These are phyloP conservation scores for Zaprionus lachaisei DNA, from an alignment of 1,140 invertebrate species.

Conservation along the genomic window DNA sequence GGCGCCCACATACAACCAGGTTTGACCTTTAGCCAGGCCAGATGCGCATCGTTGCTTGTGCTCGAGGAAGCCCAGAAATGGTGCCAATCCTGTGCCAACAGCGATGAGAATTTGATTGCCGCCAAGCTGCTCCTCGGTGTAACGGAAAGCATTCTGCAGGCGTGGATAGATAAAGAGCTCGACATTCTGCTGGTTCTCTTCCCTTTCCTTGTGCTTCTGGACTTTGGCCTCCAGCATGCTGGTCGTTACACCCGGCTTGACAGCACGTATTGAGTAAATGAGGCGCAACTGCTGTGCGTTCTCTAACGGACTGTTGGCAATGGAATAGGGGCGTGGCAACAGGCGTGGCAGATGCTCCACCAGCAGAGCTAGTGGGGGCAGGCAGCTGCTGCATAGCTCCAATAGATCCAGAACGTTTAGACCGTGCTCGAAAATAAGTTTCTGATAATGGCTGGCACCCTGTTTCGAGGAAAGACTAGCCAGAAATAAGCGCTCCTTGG, in stretches of 20 bases:
- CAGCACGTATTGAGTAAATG: conserved; percentile 87
- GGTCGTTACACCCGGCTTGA: conserved; percentile 67
- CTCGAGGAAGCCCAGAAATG: conserved; percentile 89
- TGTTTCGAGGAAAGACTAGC: conserved; percentile 71
- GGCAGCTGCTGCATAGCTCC: conserved; percentile 87
- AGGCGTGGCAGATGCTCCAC: conserved; percentile 90
- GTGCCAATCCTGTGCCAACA: conserved; percentile 93
- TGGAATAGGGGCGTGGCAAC: conserved; percentile 92
- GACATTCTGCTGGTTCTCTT: background rate
- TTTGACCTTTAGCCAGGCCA: conserved; percentile 80
- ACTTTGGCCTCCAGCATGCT: conserved; percentile 53
- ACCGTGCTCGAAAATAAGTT: conserved; percentile 60
- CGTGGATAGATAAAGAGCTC: conserved; percentile 87
- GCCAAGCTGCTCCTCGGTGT: conserved; percentile 85
- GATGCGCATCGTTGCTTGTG: conserved; percentile 84
- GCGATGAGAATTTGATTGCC: conserved; percentile 91
- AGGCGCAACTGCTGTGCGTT: conserved; percentile 86
- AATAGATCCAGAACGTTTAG: conserved; percentile 88
- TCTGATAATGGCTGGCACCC: conserved; percentile 58
- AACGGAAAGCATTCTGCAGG: conserved; percentile 86
- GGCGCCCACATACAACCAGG: conserved; percentile 91
- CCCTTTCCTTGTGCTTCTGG: conserved; percentile 21
- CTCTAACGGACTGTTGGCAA: conserved; percentile 88
- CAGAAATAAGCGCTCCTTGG: conserved; percentile 56
- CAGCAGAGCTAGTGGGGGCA: conserved; percentile 88